Conservation (phyloP, 2,797 vertebrate species). For the Alca torda region DNA sequence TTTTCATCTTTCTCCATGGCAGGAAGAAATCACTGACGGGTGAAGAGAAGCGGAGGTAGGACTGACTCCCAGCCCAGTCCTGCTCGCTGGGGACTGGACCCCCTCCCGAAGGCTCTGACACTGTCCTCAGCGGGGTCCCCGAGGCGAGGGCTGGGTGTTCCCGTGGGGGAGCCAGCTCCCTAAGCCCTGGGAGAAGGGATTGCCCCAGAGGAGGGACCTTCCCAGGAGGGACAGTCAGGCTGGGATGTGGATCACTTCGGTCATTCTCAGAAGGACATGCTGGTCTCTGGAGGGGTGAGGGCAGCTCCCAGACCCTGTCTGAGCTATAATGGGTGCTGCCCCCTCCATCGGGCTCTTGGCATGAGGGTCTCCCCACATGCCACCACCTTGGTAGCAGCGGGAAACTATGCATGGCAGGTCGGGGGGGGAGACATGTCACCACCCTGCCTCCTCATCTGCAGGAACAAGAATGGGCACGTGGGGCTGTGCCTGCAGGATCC, state of each 20-base stretch:
- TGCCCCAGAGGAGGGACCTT: background rate
- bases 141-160: background rate
- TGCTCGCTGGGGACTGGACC: background rate
- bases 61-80: background rate
- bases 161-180: background rate
- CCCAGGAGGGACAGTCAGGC: background rate
- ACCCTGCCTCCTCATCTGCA: background rate
- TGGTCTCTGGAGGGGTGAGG: background rate
- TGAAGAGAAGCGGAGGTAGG: slow-evolving; percentile 59
- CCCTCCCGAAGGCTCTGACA: background rate
- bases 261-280: background rate
- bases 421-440: background rate
- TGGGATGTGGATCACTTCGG: background rate
- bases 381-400: background rate
- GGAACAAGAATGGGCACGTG: background rate
- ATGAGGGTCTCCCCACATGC: background rate
- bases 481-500: slow-evolving; percentile 73
- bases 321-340: background rate
- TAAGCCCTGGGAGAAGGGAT: background rate
- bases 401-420: rapidly evolving
- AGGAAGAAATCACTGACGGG: slow-evolving; percentile 51
- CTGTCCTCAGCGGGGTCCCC: background rate
- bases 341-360: background rate
- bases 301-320: background rate
- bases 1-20: background rate